Percentiles rank a stretch among this genome's conserved stretches.
These are phyloP conservation scores for Rhinichthys osculus DNA, from an alignment of 2,797 vertebrate genomes.

Conservation along the genomic window DNA sequence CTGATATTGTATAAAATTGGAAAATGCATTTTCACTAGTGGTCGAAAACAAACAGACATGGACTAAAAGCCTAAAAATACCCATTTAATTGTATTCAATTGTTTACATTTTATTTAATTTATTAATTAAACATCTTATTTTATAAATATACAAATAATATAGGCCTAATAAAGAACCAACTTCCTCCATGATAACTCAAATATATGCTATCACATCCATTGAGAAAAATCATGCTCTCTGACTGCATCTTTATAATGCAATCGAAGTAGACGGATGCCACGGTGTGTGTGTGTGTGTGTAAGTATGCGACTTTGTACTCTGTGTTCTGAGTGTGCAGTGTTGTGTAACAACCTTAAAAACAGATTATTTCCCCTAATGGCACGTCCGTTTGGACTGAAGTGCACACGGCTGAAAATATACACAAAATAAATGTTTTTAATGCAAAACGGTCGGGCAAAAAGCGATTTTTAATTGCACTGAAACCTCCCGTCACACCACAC, in stretches of 20 bases:
- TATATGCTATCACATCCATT: neutral
- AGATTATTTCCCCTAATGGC: slow-evolving; percentile 29
- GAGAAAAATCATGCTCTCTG: neutral
- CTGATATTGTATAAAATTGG: neutral
- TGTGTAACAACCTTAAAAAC: slow-evolving; percentile 16
- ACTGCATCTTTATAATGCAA: no score
- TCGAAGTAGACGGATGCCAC: neutral
- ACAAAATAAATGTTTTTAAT: neutral
- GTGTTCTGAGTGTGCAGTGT: slow-evolving; percentile 18
- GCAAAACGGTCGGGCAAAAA: neutral
- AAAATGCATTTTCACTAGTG: neutral
- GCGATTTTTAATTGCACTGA: neutral
- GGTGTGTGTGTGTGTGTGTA: neutral
- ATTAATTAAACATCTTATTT: neutral
- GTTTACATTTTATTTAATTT: neutral
- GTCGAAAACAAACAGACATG: neutral
- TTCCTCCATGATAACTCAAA: neutral
- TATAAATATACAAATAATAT: neutral
- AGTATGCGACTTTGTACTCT: slow-evolving; percentile 12
- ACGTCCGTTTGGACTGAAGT: neutral
- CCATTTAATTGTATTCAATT: neutral
- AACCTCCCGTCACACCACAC: slow-evolving; percentile 13
- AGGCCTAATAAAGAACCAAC: neutral
- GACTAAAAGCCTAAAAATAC: neutral
- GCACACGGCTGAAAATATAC: neutral